Conservation (phyloP, 2,888 invertebrate species). For the Pollenia amentaria region DNA sequence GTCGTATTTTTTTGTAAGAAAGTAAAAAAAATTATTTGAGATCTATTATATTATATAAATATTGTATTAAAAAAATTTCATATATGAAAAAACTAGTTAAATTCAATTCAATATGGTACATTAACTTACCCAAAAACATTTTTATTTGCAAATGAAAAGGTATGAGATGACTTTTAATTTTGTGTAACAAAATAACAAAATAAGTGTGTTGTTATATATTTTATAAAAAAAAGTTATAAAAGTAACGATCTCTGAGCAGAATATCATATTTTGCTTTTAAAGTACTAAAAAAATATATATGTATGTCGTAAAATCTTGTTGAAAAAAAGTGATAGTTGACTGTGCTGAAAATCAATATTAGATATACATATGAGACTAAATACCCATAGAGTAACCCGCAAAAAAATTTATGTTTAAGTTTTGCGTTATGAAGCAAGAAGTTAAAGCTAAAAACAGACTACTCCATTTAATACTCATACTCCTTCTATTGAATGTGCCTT, state of each 20-base stretch:
- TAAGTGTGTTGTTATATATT: background rate
- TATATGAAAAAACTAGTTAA: no score
- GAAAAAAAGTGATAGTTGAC: constrained; percentile 33
- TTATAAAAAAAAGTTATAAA: background rate
- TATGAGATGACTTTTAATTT: no score
- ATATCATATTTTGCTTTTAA: background rate
- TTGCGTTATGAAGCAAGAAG: constrained; percentile 54
- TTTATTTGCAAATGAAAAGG: no score
- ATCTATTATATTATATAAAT: no score
- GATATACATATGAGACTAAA: constrained; percentile 3
- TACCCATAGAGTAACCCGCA: background rate
- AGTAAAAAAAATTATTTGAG: no score
- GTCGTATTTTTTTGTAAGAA: no score
- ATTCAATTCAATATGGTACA: no score
- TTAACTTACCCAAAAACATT: no score
- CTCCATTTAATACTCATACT: constrained; percentile 2
- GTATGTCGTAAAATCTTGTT: constrained; percentile 44
- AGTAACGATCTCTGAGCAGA: background rate
- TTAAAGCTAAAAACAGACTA: constrained; percentile 38
- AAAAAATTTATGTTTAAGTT: constrained; percentile 41
- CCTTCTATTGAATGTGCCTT: no score
- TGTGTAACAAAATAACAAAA: no score
- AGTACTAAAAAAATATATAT: constrained; percentile 21
- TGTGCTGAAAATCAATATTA: background rate
- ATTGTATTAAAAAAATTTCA: no score